Evolutionary conservation across 2,113 vertebrate species (phyloP).

Genomic region (Brachyhypopomus occidentalis): DNA sequence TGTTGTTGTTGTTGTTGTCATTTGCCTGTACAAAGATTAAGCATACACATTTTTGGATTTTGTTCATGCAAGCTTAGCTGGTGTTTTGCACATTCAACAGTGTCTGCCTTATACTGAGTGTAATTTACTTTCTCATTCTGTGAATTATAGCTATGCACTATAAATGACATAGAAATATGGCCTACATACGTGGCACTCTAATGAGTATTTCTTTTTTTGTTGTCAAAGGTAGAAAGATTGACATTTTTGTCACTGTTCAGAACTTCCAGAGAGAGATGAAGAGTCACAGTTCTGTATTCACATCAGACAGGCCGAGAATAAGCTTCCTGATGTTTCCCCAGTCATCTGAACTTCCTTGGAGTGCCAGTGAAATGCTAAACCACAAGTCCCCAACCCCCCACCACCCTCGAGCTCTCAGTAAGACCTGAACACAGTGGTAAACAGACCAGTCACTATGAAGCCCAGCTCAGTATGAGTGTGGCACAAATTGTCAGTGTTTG

Average conservation of each 20-base stretch:
- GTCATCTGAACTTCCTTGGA: constrained; percentile 28
- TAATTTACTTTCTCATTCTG: not conserved
- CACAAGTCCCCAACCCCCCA: not conserved
- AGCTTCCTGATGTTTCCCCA: not conserved
- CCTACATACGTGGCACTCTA: constrained; percentile 28
- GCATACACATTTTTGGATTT: not conserved
- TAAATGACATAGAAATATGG: not conserved
- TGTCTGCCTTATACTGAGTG: not conserved
- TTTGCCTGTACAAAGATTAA: not conserved
- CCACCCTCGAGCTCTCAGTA: not conserved
- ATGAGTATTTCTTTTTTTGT: constrained; percentile 30
- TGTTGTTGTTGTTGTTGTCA: not conserved
- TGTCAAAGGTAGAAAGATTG: constrained; percentile 8
- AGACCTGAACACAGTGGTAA: not conserved
- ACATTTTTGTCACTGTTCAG: constrained; percentile 36
- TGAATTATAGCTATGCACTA: not conserved
- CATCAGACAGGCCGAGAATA: constrained; percentile 32
- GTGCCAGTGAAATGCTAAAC: not conserved
- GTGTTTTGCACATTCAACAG: not conserved
- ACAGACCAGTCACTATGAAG: constrained; percentile 30
- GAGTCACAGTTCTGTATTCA: constrained; percentile 29
- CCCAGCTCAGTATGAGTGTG: not conserved
- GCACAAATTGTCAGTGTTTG: not conserved
- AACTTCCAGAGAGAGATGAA: constrained; percentile 38
- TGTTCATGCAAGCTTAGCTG: not conserved